Conservation (phyloP, 2,797 vertebrate species). For the Dicrostonyx torquatus region DNA sequence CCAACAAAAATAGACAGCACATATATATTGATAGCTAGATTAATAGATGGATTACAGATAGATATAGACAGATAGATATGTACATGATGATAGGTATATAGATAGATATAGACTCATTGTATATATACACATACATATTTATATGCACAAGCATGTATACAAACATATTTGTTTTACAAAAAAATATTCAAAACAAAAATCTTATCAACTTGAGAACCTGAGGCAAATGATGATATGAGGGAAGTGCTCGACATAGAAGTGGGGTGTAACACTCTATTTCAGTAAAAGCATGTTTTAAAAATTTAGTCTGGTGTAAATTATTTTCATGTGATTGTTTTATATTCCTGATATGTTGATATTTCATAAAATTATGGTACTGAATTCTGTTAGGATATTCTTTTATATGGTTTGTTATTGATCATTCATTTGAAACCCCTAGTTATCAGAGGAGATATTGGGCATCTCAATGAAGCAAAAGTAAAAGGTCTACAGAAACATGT, state of each 20-base stretch:
- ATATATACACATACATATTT: too few relatives aligned
- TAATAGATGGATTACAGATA: too few relatives aligned
- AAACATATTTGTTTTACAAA: background rate
- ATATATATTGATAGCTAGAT: too few relatives aligned
- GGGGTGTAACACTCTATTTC: background rate
- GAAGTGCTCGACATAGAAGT: background rate
- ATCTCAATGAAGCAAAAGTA: constrained; percentile 11
- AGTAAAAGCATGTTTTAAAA: background rate
- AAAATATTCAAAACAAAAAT: background rate
- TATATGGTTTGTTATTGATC: background rate
- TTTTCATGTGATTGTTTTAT: background rate
- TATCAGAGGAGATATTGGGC: background rate
- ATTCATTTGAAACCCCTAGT: constrained; percentile 52
- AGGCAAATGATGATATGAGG: background rate
- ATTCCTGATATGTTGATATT: background rate
- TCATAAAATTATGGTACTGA: background rate
- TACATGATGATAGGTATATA: too few relatives aligned
- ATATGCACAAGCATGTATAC: background rate
- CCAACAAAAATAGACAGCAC: background rate
- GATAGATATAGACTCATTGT: too few relatives aligned
- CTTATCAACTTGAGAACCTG: background rate
- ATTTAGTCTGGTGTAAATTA: background rate
- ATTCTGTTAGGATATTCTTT: background rate
- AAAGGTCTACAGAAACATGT: constrained; percentile 48
- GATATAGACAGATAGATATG: too few relatives aligned